Percentiles rank a stretch among this genome's conserved stretches.
Evolutionary conservation across 2,888 invertebrate species (phyloP).

Genomic region (Pilophorus perplexus): DNA sequence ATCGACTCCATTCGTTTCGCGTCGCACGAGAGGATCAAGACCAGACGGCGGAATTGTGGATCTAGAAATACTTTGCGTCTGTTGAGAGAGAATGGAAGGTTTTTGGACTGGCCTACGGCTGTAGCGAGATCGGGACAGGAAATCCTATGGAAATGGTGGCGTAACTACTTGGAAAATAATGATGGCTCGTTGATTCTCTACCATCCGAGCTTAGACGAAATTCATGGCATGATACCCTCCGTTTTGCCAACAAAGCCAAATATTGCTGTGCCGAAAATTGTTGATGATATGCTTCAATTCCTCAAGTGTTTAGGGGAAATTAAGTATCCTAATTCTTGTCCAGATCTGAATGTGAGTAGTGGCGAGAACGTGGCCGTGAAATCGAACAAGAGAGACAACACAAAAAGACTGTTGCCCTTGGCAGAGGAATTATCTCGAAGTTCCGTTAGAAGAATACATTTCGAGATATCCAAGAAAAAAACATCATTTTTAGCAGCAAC

Average conservation of each 20-base stretch:
- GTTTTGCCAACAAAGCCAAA: neutral
- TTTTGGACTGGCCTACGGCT: neutral
- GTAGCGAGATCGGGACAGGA: neutral
- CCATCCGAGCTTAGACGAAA: neutral
- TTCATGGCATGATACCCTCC: neutral
- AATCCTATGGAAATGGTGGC: constrained; percentile 16
- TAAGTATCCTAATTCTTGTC: neutral
- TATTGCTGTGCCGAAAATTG: constrained; percentile 7
- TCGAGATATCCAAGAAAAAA: neutral
- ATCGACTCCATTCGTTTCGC: neutral
- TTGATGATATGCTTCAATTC: constrained; percentile 1
- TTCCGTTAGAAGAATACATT: neutral
- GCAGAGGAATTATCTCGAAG: neutral
- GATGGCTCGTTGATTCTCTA: neutral
- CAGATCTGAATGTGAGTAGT: neutral
- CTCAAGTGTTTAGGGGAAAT: neutral
- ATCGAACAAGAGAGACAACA: too few species aligned
- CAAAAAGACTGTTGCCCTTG: neutral
- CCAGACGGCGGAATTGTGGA: neutral
- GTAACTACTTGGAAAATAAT: constrained; percentile 3
- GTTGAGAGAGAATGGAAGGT: neutral
- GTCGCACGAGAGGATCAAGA: neutral
- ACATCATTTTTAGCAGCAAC: too few species aligned
- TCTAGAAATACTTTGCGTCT: neutral
- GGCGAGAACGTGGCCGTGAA: neutral